These are phyloP conservation scores for Gavialis gangeticus DNA, from an alignment of 2,113 vertebrate genomes.

Conservation along the genomic window DNA sequence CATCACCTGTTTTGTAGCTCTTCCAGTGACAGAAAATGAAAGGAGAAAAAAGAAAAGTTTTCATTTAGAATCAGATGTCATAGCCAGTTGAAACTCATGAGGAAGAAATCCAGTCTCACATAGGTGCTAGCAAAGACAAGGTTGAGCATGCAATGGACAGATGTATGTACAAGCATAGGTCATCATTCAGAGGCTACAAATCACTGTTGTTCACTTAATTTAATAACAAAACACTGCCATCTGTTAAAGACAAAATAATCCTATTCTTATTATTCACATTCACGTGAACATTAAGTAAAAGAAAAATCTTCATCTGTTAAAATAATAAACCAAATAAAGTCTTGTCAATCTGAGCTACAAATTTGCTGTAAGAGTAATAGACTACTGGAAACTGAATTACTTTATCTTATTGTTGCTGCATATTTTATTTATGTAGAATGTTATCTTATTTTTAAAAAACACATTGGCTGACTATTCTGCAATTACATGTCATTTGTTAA, in stretches of 20 bases:
- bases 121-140: not conserved
- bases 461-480: not conserved
- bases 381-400: not conserved
- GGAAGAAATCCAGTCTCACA: not conserved
- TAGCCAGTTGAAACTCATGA: not conserved
- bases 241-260: slow-evolving; percentile 19
- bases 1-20: not conserved
- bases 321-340: not conserved
- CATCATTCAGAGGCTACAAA: not conserved
- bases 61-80: not conserved
- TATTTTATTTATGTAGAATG: slow-evolving; percentile 16
- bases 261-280: not conserved
- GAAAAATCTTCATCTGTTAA: not conserved
- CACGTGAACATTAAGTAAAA: not conserved
- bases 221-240: slow-evolving; percentile 6
- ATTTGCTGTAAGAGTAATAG: not conserved
- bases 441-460: not conserved
- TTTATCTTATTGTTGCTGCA: not conserved
- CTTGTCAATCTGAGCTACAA: not conserved
- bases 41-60: not conserved
- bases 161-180: not conserved
- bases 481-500: not conserved
- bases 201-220: not conserved
- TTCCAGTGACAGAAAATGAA: not conserved
- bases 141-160: not conserved